A percentile compares a stretch with the other conserved stretches of the same genome.
These are phyloP conservation scores for Apoda limacodes DNA, from an alignment of 2,888 invertebrate species.

Conservation along the genomic window DNA sequence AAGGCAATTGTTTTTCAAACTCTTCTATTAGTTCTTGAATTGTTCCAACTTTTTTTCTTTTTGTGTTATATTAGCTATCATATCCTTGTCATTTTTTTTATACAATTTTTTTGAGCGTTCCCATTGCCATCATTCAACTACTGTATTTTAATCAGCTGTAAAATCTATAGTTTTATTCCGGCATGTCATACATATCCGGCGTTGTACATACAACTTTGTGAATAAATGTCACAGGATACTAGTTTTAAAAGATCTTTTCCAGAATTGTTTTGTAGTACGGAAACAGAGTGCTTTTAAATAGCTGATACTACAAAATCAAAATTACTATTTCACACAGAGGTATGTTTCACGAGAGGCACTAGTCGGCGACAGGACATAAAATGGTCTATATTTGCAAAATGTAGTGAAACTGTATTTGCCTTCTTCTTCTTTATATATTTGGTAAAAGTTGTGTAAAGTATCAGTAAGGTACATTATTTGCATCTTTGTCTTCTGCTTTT, in stretches of 20 bases:
- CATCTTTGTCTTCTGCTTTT: slow-evolving; percentile 11
- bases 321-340: slow-evolving; percentile 15
- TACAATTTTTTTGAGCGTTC: slow-evolving; percentile 16
- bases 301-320: slow-evolving; percentile 10
- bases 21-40: slow-evolving; percentile 9
- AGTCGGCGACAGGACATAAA: slow-evolving; percentile 13
- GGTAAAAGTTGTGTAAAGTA: slow-evolving; percentile 1
- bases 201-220: slow-evolving; percentile 8
- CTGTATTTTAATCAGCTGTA: no score
- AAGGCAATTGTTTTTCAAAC: slow-evolving; percentile 9
- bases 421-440: slow-evolving; percentile 6
- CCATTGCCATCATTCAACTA: slow-evolving; percentile 16
- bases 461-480: slow-evolving; percentile 9
- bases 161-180: no score
- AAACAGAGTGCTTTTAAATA: slow-evolving; percentile 8
- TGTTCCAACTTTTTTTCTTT: slow-evolving; percentile 12
- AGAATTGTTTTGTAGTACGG: slow-evolving; percentile 3
- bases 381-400: slow-evolving; percentile 14
- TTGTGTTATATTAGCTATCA: slow-evolving; percentile 9
- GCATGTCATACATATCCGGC: slow-evolving; percentile 3
- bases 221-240: no score
- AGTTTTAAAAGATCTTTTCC: slow-evolving; percentile 4
- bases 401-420: slow-evolving; percentile 12
- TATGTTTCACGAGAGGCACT: slow-evolving; percentile 10
- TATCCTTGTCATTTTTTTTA: slow-evolving; percentile 12